These are phyloP conservation scores for Arbacia lixula DNA, from an alignment of 53 echinoderm and acorn worm genomes.

Conservation along the genomic window DNA sequence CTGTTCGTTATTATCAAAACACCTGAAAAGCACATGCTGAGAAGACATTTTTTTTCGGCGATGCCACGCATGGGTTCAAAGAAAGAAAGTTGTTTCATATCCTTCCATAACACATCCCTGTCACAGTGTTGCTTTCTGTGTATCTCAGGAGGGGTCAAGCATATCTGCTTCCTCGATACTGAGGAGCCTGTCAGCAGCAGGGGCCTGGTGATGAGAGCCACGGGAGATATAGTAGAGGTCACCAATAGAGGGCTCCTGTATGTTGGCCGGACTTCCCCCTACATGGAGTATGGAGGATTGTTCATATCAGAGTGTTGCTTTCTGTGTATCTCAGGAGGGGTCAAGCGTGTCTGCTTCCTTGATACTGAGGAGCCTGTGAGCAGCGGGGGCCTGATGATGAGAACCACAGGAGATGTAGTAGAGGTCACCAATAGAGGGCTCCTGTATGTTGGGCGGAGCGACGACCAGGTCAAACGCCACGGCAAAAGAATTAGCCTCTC, in stretches of 20 bases:
- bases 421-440: conserved; percentile 65
- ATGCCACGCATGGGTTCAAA: too few species aligned
- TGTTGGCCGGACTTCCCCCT: too few species aligned
- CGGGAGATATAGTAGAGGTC: conserved; percentile 75
- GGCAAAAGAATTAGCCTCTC: conserved; percentile 78
- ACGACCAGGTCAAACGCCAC: conserved; percentile 89
- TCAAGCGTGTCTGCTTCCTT: conserved; percentile 68
- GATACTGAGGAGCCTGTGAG: conserved; percentile 55
- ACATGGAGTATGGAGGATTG: too few species aligned
- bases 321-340: conserved; percentile 58
- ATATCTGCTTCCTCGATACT: conserved; percentile 70
- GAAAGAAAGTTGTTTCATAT: too few species aligned
- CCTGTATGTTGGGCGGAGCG: conserved; percentile 72
- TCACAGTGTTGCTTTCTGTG: too few species aligned
- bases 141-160: conserved; percentile 61
- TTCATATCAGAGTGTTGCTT: too few species aligned
- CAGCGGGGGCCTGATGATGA: conserved; percentile 61
- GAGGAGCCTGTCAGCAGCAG: conserved; percentile 41
- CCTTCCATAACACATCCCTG: too few species aligned
- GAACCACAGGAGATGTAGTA: conserved; percentile 77
- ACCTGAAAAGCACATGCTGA: too few species aligned
- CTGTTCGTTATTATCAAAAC: too few species aligned
- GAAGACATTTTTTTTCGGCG: too few species aligned
- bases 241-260: conserved; percentile 69
- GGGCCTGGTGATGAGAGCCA: conserved; percentile 71